Base-by-base conservation (phyloP, 2,888 invertebrate genomes). In the Allolobophora icterica region DNA sequence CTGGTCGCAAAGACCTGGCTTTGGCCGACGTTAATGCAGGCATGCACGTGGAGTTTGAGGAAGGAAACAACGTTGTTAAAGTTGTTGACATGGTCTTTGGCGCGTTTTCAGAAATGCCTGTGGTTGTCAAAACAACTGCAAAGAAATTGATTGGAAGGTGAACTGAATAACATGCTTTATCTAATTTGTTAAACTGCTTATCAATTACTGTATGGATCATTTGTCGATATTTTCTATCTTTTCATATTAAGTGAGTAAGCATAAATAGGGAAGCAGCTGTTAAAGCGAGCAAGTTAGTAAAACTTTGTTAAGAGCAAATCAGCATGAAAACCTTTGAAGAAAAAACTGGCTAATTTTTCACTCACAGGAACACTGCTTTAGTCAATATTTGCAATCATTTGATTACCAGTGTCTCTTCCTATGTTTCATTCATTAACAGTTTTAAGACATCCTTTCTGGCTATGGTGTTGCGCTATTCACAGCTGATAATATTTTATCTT, bases 21-120 rank as follows among this genome's bases (percentile, higher is more conserved):
- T 52, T 33, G 89, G 89, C 89, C 33, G 89, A 89, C 33, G 45
- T 89, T 30, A 89, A 89, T 33, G 89, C 42, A 21, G 42, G 45
- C 6, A 19, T 89, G 89, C 45, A 34, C 11, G 42, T 89, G 33
- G 52, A 42, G 45, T 89, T 89, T 42, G 89, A 89, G n/a, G 33
- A 42, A 30, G 52, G 38, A 34, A 45, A 33, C n/a, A 40, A 42
- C 30, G 42, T 42, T 52, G 52, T 89, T 52, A 89, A 42, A 34
- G 21, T 34, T 42, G 89, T 42, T 38, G 38, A 33, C n/a, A 33
- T 89, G 40, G 89, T 38, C 21, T 89, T 89, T 52, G 89, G 89
- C n/a, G 89, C 45, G n/a, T 8, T 87, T 21, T 34, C 87, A 24
- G 6, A 15, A 24, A 33, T 35, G 87, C 87, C 38, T 87, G 13